Base-by-base conservation (phyloP, 37 sponge, comb jelly and placozoan genomes). In the Halichondria panicea region DNA sequence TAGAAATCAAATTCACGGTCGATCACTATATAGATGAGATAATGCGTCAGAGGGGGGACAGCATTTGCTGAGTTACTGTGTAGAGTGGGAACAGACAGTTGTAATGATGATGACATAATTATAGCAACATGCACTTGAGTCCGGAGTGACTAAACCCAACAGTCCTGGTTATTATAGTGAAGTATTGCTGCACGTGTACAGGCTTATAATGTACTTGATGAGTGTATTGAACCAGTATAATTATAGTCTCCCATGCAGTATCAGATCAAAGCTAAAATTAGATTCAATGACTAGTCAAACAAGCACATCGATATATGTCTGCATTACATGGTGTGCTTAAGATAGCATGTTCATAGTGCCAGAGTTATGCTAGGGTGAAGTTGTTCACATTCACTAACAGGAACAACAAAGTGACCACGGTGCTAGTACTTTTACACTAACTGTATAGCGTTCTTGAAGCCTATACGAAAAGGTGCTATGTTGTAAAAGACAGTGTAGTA, bases 161-260 rank as follows among this genome's bases (percentile, higher is more conserved):
- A 39, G 2, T 38, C 60, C 68, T 1, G 28, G 65, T 40, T 82
- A 82, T 63, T 75, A 74, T 40, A 72, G 22, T 6, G n/a, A 74
- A 11, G 66, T 68, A 27, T 65, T 82, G n/a, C n/a, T n/a, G 25
- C 83, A 82, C 73, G 68, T 82, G 44, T 79, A 70, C 48, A 69
- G 75, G 38, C 21, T 53, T 9, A 73, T 72, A 22, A 18, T 30
- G 75, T 64, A 74, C 68, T 82, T 38, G 83, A 82, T 43, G 1
- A 5, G 27, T 31, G 50, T 22, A 82, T 66, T 37, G n/a, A 21
- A 5, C 27, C 27, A 25, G 71, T 66, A 65, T 60, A 71, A 25
- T 52, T 71, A 33, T 32, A 70, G 5, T 33, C 71, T 11, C 65
- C 81, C 31, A 30, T 56, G 62, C 81, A 71, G 35, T 77, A 48